These are phyloP conservation scores for Macaria notata DNA, from an alignment of 2,888 invertebrate species.

Conservation along the genomic window DNA sequence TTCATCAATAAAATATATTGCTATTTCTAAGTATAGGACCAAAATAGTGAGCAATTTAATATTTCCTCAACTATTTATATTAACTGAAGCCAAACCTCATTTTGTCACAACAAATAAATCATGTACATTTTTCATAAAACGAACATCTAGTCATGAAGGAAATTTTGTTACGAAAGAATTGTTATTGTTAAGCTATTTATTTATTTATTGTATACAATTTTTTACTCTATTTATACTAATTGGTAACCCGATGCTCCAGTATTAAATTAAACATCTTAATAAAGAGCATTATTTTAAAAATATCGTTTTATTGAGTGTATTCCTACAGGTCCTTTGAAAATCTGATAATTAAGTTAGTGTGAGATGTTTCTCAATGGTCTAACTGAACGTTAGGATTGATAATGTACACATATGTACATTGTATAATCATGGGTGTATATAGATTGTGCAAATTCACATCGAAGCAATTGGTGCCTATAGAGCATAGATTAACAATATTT, in stretches of 20 bases:
- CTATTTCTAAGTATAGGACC: no score
- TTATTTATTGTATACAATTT: constrained; percentile 74
- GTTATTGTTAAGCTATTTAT: constrained; percentile 70
- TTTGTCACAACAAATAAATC: constrained; percentile 26
- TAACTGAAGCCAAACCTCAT: constrained; percentile 12
- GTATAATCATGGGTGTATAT: no score
- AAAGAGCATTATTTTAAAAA: constrained; percentile 63
- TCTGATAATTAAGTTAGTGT: no score
- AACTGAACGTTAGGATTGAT: no score
- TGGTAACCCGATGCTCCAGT: constrained; percentile 65
- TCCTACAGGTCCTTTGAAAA: no score
- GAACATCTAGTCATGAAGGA: constrained; percentile 67
- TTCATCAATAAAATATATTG: no score
- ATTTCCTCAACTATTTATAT: neutral
- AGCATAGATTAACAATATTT: no score
- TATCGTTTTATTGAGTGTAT: constrained; percentile 35
- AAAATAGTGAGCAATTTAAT: constrained; percentile 9
- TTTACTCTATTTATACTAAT: constrained; percentile 69
- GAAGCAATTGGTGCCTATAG: no score
- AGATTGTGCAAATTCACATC: no score
- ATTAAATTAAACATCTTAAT: constrained; percentile 63
- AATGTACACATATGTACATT: no score
- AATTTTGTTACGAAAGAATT: constrained; percentile 54
- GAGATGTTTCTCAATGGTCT: no score
- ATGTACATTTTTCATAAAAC: constrained; percentile 47